These are phyloP conservation scores for Chloebia gouldiae DNA, from an alignment of 2,113 vertebrate species.

Conservation along the genomic window DNA sequence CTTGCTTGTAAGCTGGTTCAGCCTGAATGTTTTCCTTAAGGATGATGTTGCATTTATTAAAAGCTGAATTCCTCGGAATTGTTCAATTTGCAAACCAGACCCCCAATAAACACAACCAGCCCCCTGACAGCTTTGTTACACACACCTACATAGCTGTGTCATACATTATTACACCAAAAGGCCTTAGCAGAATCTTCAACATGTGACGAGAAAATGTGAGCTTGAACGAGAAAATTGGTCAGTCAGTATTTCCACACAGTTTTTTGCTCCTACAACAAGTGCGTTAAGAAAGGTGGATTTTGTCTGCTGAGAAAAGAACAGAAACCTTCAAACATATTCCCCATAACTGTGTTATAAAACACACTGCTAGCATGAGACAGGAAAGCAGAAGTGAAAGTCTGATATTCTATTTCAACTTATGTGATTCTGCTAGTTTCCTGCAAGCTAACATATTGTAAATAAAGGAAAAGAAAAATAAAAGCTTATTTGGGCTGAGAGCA, in stretches of 20 bases:
- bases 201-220: neutral
- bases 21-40: neutral
- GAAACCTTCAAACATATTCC: neutral
- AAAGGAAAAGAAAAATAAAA: neutral
- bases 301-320: neutral
- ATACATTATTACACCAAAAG: neutral
- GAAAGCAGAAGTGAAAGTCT: neutral
- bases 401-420: neutral
- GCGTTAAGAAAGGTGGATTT: neutral
- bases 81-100: neutral
- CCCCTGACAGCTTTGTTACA: neutral
- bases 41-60: rapidly evolving
- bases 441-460: neutral
- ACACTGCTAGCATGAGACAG: neutral
- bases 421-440: neutral
- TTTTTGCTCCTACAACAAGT: neutral
- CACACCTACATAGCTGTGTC: rapidly evolving
- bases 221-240: neutral
- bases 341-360: neutral
- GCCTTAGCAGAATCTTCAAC: neutral
- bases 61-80: rapidly evolving
- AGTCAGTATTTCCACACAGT: neutral
- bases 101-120: neutral
- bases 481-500: neutral
- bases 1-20: neutral